A percentile compares a stretch with the other conserved stretches of the same genome.
Conservation (phyloP, 2,797 vertebrate species). For the Microcaecilia unicolor region DNA sequence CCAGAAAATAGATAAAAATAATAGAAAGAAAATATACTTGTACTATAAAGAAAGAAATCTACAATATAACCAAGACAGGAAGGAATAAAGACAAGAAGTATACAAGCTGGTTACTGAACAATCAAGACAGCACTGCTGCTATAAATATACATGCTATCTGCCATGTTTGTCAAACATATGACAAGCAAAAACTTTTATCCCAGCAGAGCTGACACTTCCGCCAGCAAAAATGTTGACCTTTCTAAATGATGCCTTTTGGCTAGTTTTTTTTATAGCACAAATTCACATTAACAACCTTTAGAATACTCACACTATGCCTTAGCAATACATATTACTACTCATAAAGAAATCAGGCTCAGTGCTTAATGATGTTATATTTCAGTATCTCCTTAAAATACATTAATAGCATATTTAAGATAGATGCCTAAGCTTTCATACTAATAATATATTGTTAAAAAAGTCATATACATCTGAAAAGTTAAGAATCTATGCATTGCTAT, state of each 20-base stretch:
- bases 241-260: slow-evolving; percentile 9
- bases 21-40: too few species aligned
- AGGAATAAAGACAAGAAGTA: too few species aligned
- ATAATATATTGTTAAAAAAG: slow-evolving; percentile 13
- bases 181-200: neutral
- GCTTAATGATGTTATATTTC: neutral
- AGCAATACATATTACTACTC: neutral
- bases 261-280: slow-evolving; percentile 14
- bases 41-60: too few species aligned
- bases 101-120: too few species aligned
- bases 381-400: slow-evolving; percentile 5
- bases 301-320: slow-evolving; percentile 8
- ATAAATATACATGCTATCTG: neutral
- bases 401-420: slow-evolving; percentile 2
- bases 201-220: neutral
- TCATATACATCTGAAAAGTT: slow-evolving; percentile 8
- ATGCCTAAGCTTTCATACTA: too few species aligned
- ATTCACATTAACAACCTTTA: neutral
- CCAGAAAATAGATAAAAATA: too few species aligned
- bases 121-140: slow-evolving; percentile 13
- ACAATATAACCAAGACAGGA: too few species aligned
- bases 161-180: neutral
- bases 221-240: slow-evolving; percentile 4
- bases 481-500: slow-evolving; percentile 1
- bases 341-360: neutral